Evolutionary conservation across 2,797 vertebrate genomes (phyloP), one percentile per base, ranked within the genome.

Genomic region (Lagorchestes hirsutus): DNA sequence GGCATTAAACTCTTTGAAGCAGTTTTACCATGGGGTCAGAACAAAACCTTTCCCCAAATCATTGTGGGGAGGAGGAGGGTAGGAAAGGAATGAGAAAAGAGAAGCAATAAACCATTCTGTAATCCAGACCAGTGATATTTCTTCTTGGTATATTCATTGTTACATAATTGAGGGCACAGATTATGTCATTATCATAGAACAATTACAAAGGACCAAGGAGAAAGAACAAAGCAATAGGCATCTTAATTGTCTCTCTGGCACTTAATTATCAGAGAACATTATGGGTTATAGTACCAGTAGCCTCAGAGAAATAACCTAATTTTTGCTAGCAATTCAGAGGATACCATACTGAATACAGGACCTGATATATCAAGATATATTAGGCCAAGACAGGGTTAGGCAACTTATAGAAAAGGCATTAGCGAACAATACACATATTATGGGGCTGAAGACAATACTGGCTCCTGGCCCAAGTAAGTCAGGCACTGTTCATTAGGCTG

Each of bases 261-360:
- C 31, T 94, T 93, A n/a, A 22, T 93, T 87, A 67, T 55, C 59
- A 54, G 67, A 54, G 90, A 27, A 92, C 93, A 82, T 62, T 58
- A 94, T 55, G 55, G 67, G 34, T 58, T 90, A 96, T 52, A 13
- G 2, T 24, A 18, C 11, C 46, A 58, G 58, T 24, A 74, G 67
- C 16, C 34, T 94, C 34, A 56, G 93, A 90, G 57, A 31, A 62
- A 54, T 14, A 24, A 93, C 82, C 9, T 56, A 5, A 6, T 59
- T 92, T 74, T 91, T 95, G 46, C 12, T 95, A 92, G 93, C 46
- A 46, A 94, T 94, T 95, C 92, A 92, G 95, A 91, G 62, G 67
- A 87, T 52, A 95, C 90, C 18, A 1, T 90, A 55, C 0, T 18
- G 34, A 96, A 90, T 54, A 93, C 90, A 50, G 92, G 82, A 95